Percentiles rank a stretch among this genome's conserved stretches.
These are phyloP conservation scores for Lepeophtheirus salmonis DNA, from an alignment of 1,140 invertebrate species.

Conservation along the genomic window DNA sequence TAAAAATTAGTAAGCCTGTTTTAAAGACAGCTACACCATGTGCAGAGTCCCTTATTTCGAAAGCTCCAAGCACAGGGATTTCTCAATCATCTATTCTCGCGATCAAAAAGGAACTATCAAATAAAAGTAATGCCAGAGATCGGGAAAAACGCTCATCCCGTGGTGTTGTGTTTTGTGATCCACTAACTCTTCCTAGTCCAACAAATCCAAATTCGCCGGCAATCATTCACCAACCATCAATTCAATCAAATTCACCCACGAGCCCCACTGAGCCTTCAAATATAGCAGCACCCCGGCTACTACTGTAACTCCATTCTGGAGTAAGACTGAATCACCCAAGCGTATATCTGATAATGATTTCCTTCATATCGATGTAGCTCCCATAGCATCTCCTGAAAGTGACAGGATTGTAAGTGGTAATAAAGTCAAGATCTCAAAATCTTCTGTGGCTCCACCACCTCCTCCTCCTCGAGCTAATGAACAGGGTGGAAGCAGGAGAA, in stretches of 20 bases:
- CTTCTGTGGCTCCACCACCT: conserved; percentile 1
- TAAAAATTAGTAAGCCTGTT: conserved; percentile 55
- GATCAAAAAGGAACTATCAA: no score
- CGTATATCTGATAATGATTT: neutral
- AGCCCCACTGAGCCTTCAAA: neutral
- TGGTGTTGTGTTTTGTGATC: conserved; percentile 14
- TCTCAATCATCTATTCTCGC: conserved; percentile 13
- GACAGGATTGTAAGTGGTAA: neutral
- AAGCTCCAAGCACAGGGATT: conserved; percentile 19
- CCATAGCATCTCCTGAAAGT: neutral
- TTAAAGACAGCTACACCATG: conserved; percentile 54
- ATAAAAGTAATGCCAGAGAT: neutral
- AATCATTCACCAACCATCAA: conserved; percentile 4
- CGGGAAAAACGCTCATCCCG: neutral
- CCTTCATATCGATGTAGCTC: neutral
- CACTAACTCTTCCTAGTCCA: conserved; percentile 10
- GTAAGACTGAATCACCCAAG: neutral
- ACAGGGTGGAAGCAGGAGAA: conserved; percentile 9
- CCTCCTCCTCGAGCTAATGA: neutral
- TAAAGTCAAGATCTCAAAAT: neutral
- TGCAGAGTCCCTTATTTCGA: conserved; percentile 44
- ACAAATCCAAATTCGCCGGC: conserved; percentile 13
- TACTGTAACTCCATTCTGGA: conserved; percentile 27
- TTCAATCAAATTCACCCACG: conserved; percentile 10
- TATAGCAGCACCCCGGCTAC: conserved; percentile 13